Conservation (phyloP, 2,113 vertebrate species). For the Hydrochoerus hydrochaeris region DNA sequence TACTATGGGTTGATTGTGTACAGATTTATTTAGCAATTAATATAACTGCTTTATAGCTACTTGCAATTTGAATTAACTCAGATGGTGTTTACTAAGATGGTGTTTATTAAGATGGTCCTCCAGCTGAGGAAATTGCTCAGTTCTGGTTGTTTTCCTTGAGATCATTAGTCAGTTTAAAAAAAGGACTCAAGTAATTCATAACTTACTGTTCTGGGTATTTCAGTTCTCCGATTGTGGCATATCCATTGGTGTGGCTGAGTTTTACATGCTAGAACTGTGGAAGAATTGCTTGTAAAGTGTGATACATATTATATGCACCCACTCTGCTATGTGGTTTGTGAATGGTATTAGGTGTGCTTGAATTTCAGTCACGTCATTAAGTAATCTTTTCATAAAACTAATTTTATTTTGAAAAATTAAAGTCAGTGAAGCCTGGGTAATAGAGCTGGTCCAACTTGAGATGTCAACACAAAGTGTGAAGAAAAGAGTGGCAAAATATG, state of each 20-base stretch:
- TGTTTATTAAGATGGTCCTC: neutral
- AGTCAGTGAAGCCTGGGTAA: neutral
- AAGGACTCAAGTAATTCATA: neutral
- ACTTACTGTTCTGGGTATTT: neutral
- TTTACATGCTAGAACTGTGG: neutral
- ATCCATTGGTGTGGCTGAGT: neutral
- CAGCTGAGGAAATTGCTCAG: neutral
- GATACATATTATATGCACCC: neutral
- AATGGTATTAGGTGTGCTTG: neutral
- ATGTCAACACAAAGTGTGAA: neutral
- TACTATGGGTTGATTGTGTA: neutral
- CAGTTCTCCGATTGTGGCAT: neutral
- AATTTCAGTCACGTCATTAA: neutral
- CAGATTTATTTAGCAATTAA: neutral
- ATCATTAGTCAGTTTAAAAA: neutral
- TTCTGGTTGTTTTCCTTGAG: neutral
- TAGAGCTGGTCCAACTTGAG: accelerated
- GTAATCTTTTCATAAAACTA: neutral
- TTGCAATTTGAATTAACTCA: neutral
- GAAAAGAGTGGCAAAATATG: neutral
- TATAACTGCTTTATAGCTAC: neutral
- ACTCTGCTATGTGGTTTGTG: neutral
- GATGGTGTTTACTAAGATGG: neutral
- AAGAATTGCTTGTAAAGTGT: neutral
- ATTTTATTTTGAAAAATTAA: neutral